Evolutionary conservation across 2,888 invertebrate genomes (phyloP).

Genomic region (Patella caerulea): DNA sequence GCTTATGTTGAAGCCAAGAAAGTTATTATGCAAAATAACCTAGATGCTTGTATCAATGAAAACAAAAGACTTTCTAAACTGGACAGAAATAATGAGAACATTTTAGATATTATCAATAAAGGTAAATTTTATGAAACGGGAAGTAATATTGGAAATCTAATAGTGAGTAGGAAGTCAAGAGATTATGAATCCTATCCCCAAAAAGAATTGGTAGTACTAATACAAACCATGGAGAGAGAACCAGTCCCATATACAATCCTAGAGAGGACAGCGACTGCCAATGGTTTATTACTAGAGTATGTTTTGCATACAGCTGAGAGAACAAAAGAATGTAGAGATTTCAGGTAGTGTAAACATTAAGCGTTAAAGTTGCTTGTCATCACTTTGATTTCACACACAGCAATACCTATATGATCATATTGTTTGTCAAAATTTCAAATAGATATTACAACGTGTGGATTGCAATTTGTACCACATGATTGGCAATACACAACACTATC

Average conservation of each 20-base stretch:
- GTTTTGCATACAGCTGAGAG: neutral
- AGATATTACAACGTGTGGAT: no score
- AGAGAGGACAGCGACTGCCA: neutral
- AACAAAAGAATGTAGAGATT: neutral
- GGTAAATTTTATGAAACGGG: neutral
- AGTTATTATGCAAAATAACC: neutral
- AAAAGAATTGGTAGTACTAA: neutral
- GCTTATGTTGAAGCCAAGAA: neutral
- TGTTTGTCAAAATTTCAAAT: no score
- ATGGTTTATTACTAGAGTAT: neutral
- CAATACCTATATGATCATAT: no score
- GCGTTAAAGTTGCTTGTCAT: no score
- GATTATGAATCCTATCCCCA: neutral
- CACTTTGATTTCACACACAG: no score
- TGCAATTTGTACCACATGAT: no score
- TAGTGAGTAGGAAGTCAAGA: neutral
- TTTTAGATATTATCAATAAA: neutral
- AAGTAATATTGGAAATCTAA: constrained; percentile 1
- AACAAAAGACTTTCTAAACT: neutral
- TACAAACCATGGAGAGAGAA: neutral
- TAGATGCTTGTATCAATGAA: neutral
- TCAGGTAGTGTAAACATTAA: neutral
- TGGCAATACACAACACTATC: no score
- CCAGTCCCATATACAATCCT: constrained; percentile 2
- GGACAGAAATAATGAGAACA: neutral